Evolutionary conservation across 2,797 vertebrate species (phyloP).

Genomic region (Sparidentex hasta): DNA sequence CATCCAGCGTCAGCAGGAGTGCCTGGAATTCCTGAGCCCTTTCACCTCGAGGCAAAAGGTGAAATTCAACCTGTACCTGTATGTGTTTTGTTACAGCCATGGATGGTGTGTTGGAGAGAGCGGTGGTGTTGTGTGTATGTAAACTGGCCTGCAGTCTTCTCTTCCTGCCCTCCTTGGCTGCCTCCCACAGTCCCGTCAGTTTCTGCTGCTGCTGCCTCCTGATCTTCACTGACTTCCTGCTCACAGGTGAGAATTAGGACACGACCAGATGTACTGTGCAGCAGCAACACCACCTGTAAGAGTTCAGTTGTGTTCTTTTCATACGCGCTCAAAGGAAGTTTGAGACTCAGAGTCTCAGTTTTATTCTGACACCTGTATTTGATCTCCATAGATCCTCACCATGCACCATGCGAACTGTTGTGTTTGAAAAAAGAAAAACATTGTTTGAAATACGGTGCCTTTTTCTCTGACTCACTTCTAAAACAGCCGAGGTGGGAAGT

Average conservation of each 20-base stretch:
- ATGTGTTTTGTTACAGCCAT: constrained; percentile 68
- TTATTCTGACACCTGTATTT: too few relatives aligned
- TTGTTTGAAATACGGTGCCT: too few relatives aligned
- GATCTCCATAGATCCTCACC: too few relatives aligned
- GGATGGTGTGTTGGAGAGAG: constrained; percentile 81
- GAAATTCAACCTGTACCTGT: constrained; percentile 22
- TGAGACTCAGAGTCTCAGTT: too few relatives aligned
- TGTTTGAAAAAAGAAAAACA: too few relatives aligned
- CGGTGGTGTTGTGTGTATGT: constrained; percentile 70
- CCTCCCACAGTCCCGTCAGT: constrained; percentile 70
- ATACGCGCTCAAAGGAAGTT: too few relatives aligned
- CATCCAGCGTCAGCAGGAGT: constrained; percentile 25
- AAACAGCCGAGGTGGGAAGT: too few relatives aligned
- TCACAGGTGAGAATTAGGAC: constrained; percentile 78
- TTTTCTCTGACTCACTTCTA: too few relatives aligned
- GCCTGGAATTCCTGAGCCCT: constrained; percentile 53
- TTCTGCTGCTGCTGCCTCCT: constrained; percentile 86
- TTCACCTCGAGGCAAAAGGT: constrained; percentile 34
- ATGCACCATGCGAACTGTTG: too few relatives aligned
- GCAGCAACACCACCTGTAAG: background rate
- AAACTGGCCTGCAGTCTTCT: constrained; percentile 81
- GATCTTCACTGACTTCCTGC: constrained; percentile 85
- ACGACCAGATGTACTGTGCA: background rate
- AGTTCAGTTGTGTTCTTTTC: background rate
- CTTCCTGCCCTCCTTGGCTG: constrained; percentile 67